These are phyloP conservation scores for Arge pagana DNA, from an alignment of 2,888 invertebrate species.

Conservation along the genomic window DNA sequence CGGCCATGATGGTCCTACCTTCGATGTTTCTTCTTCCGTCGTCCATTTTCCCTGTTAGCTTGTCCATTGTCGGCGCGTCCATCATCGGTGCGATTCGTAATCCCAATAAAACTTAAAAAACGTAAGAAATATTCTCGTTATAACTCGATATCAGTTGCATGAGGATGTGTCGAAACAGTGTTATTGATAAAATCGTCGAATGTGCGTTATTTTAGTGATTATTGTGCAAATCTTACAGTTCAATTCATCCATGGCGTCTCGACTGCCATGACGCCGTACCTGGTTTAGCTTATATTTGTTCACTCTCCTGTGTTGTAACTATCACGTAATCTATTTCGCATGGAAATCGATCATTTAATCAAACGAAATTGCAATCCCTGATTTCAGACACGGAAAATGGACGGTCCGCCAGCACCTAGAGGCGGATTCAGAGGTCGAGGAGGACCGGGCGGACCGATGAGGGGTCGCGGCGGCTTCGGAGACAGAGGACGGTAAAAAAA, in stretches of 20 bases:
- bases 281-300: neutral
- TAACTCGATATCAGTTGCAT: no score
- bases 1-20: no score
- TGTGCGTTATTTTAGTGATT: conserved; percentile 9
- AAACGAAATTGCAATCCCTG: neutral
- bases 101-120: conserved; percentile 23
- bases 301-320: no score
- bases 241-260: conserved; percentile 11
- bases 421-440: conserved; percentile 44
- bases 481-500: conserved; percentile 49
- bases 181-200: no score
- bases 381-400: conserved; percentile 29
- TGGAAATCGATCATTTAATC: neutral
- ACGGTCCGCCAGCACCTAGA: conserved; percentile 38
- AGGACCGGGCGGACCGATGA: conserved; percentile 47
- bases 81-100: conserved; percentile 30
- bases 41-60: conserved; percentile 48
- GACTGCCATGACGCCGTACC: neutral
- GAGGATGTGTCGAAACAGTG: no score
- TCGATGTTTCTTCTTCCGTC: conserved; percentile 43
- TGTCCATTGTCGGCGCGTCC: conserved; percentile 39
- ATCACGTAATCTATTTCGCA: neutral
- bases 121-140: conserved; percentile 35
- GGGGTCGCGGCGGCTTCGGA: conserved; percentile 51
- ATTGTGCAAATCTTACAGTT: no score